Evolutionary conservation across 2,888 invertebrate species (phyloP), one percentile per base, ranked within the genome.

Genomic region (Leptopilina drosophilae): DNA sequence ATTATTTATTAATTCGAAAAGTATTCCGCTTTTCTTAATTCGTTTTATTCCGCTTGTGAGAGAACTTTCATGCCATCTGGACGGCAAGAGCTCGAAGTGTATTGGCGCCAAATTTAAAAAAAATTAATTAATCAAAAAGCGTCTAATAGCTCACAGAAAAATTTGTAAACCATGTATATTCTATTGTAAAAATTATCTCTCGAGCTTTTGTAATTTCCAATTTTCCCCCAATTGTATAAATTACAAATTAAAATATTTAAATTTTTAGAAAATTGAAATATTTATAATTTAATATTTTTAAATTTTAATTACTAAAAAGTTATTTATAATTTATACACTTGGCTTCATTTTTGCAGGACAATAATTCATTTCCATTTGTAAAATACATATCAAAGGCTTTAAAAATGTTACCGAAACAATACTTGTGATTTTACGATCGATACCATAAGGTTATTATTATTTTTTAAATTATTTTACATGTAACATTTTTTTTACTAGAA

Each of bases 371-470:
- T 62, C 20, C 20, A 62, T 59, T 20, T 62, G 6, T 20, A 62
- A 9, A 49, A 3, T 11, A 49, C 12, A 49, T 14, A n/a, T 53
- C 26, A 26, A 26, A 53, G 53, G 14, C 20, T n/a, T 33, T 26
- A 15, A 6, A 49, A 49, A 69, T 26, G 67, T 69, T 69, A 69
- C 49, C 49, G 15, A 69, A 12, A 4, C 12, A 67, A 46, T 15
- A 20, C 46, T 69, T 69, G 46, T 69, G 49, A 69, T 69, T n/a
- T 15, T 62, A 62, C 4, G 20, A 49, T 26, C 2, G 67, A 33
- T 33, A 53, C 5, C 33, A 33, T 33, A 33, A 33, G 33, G 33
- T 33, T 33, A 33, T 33, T 33, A 49, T 46, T 20, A 6, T 20
- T 20, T 26, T 53, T 12, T 12, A 6, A 40, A 65, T 69, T 69